Evolutionary conservation across 2,797 vertebrate species (phyloP).

Genomic region (Podarcis siculus): DNA sequence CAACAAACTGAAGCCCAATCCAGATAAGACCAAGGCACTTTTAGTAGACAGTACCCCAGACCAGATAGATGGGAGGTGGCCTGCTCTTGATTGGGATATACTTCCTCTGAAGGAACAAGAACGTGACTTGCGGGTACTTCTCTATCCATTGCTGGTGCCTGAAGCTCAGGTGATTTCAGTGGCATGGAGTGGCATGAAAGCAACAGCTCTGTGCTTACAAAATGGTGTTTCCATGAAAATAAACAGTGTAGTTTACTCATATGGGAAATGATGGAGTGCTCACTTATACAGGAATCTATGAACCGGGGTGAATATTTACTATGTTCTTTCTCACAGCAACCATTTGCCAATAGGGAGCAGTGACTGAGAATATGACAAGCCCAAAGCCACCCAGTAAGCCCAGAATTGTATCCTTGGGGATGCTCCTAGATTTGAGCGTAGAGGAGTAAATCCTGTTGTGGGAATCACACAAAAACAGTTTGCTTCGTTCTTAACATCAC

Average conservation of each 20-base stretch:
- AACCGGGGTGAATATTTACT: not conserved
- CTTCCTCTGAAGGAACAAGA: too few species aligned
- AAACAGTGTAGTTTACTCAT: not conserved
- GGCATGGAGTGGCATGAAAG: not conserved
- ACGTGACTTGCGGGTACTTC: too few species aligned
- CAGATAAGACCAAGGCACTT: too few species aligned
- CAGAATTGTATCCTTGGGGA: not conserved
- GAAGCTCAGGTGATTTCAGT: too few species aligned
- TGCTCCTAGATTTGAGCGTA: not conserved
- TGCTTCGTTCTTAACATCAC: constrained; percentile 4
- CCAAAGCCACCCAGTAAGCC: not conserved
- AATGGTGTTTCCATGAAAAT: too few species aligned
- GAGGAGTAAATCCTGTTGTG: not conserved
- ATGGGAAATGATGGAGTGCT: not conserved
- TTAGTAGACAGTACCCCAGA: too few species aligned
- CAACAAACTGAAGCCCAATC: too few species aligned
- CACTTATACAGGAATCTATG: not conserved
- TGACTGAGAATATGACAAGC: not conserved
- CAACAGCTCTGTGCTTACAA: not conserved
- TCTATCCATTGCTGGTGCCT: too few species aligned
- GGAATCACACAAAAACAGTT: not conserved
- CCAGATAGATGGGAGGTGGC: too few species aligned
- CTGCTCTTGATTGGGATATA: too few species aligned
- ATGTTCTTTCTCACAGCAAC: not conserved
- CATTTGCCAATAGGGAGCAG: not conserved